Percentiles rank a stretch among this genome's conserved stretches.
Conservation (phyloP, 2,797 vertebrate species). For the Pteropus rufus region DNA sequence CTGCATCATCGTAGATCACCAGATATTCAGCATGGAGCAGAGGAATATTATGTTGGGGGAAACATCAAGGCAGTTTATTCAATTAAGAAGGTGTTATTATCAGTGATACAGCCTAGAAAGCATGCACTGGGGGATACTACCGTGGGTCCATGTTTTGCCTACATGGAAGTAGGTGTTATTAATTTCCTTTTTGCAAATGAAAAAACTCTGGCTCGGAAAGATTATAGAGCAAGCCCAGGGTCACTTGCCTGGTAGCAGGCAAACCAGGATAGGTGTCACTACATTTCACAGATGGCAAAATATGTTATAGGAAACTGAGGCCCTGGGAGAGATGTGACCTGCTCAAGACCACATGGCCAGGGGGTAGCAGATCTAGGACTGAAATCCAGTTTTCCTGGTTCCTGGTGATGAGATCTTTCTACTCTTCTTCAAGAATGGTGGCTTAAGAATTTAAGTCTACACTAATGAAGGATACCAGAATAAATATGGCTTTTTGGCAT, state of each 20-base stretch:
- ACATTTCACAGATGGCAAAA: not conserved
- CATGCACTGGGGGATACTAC: accelerated
- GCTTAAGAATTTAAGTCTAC: not conserved
- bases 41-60: not conserved
- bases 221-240: not conserved
- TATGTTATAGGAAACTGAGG: not conserved
- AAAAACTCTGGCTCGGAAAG: not conserved
- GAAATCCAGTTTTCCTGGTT: not conserved
- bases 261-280: not conserved
- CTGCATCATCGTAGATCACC: not conserved
- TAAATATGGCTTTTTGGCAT: not conserved
- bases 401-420: not conserved
- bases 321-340: not conserved
- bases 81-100: accelerated
- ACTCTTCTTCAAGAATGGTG: not conserved
- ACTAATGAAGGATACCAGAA: not conserved
- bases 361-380: not conserved
- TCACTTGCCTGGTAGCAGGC: not conserved
- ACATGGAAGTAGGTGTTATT: not conserved
- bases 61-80: not conserved
- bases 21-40: not conserved
- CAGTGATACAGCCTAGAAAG: not conserved
- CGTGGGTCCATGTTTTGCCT: accelerated
- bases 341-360: not conserved
- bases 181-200: not conserved